phyloP scores from a whole-genome alignment of 2,888 invertebrate genomes.

The Drosophila rellima region DNA sequence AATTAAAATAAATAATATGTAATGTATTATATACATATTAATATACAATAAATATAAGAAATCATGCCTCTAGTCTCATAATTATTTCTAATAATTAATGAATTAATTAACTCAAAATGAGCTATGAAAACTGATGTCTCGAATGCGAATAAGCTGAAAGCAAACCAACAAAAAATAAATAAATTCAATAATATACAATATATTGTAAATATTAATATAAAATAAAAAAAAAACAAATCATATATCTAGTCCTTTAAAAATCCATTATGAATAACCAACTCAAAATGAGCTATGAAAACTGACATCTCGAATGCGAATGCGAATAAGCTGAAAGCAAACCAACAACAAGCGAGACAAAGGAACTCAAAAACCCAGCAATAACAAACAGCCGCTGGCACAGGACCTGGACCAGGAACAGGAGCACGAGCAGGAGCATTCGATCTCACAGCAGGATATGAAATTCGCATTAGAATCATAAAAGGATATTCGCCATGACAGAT shows the following conservation, averaged over 20 bases:
- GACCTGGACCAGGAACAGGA: conserved; percentile 13
- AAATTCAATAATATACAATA: too few species aligned
- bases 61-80: too few species aligned
- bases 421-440: conserved; percentile 25
- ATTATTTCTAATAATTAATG: too few species aligned
- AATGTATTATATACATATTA: background rate
- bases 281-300: background rate
- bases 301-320: background rate
- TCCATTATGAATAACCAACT: conserved; percentile 42
- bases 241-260: conserved; percentile 36
- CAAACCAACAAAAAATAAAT: too few species aligned
- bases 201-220: too few species aligned
- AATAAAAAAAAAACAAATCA: too few species aligned
- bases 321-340: conserved; percentile 14
- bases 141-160: too few species aligned
- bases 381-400: conserved; percentile 35
- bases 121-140: too few species aligned
- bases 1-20: background rate
- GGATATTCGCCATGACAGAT: conserved; percentile 62
- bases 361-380: conserved; percentile 3
- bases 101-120: too few species aligned
- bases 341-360: conserved; percentile 25
- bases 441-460: conserved; percentile 62
- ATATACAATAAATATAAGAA: too few species aligned
- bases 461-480: conserved; percentile 73